Evolutionary conservation across 2,888 invertebrate genomes (phyloP), one percentile per base, ranked within the genome.

Genomic region (Macrosoma leucophasiata): DNA sequence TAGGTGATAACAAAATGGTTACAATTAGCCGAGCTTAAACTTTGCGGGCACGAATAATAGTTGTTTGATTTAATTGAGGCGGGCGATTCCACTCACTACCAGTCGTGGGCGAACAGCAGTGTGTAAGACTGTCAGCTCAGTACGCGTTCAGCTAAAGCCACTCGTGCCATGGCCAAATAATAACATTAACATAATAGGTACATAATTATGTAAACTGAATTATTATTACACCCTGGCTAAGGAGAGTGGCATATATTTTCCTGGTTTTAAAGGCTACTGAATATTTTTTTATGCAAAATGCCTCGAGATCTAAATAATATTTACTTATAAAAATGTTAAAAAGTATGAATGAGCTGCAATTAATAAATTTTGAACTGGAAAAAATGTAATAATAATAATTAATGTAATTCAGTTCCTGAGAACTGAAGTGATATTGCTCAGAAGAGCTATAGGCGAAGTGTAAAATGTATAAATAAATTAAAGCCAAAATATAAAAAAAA

Each of bases 401-500:
- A 37, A n/a, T n/a, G 24, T 32, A 32, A 38, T 40, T 40, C 36
- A 34, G 39, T 48, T 43, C 21, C 41, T 67, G 66, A 56, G 62
- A 65, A 68, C 61, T 61, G 61, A 64, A 67, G 63, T 69, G 65
- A 71, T 67, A 63, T 58, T 63, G 68, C 73, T 74, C 73, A 66
- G 61, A 54, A 60, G 69, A 65, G 69, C 65, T 70, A 66, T 71
- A 64, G 70, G 70, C 64, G 48, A 69, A 64, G 59, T 73, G 72
- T 78, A 78, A n/a, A 75, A 75, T 81, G 75, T 81, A 74, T 72
- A 78, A 73, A 76, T 73, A 70, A 73, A 75, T 67, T 63, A 70
- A 72, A 68, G 65, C 70, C 69, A 68, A 62, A 60, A 60, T 57
- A 58, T 62, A 62, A 64, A 59, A n/a, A n/a, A n/a, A n/a, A n/a